phyloP scores from a whole-genome alignment of 1,140 invertebrate species.

The Linepithema humile region DNA sequence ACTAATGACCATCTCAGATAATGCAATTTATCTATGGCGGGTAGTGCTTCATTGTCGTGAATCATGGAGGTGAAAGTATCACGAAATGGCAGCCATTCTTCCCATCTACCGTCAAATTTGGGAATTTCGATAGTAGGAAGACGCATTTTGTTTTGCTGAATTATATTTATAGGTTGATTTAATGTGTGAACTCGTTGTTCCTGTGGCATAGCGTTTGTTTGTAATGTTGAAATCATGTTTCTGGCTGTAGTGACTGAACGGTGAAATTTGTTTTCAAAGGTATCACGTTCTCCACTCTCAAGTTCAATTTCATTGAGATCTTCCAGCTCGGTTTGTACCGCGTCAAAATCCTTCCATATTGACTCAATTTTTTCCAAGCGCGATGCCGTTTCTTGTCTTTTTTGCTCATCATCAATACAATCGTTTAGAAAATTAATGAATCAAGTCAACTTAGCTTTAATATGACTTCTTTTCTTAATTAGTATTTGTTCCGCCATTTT shows the following conservation, averaged over 20 bases:
- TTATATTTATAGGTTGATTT: too few species aligned
- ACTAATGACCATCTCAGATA: constrained; percentile 53
- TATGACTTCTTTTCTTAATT: not conserved
- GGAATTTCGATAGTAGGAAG: not conserved
- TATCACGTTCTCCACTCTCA: not conserved
- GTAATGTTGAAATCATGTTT: too few species aligned
- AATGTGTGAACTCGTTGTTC: too few species aligned
- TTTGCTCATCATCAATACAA: not conserved
- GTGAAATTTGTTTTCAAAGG: not conserved
- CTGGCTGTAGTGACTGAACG: not conserved
- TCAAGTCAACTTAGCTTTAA: not conserved
- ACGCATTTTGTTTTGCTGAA: not conserved
- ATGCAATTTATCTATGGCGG: constrained; percentile 61
- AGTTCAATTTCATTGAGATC: not conserved
- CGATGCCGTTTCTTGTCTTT: not conserved
- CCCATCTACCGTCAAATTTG: too few species aligned
- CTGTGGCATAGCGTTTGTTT: too few species aligned
- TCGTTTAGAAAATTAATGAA: not conserved
- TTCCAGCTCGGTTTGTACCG: not conserved
- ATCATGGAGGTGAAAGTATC: constrained; percentile 56
- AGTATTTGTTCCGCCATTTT: not conserved
- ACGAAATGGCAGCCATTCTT: constrained; percentile 60
- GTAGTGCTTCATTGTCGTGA: not conserved
- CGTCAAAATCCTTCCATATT: not conserved
- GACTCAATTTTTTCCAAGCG: not conserved